Percentiles rank a stretch among this genome's conserved stretches.
Evolutionary conservation across 1,140 invertebrate genomes (phyloP).

Genomic region (Ctenoplectra terminalis): DNA sequence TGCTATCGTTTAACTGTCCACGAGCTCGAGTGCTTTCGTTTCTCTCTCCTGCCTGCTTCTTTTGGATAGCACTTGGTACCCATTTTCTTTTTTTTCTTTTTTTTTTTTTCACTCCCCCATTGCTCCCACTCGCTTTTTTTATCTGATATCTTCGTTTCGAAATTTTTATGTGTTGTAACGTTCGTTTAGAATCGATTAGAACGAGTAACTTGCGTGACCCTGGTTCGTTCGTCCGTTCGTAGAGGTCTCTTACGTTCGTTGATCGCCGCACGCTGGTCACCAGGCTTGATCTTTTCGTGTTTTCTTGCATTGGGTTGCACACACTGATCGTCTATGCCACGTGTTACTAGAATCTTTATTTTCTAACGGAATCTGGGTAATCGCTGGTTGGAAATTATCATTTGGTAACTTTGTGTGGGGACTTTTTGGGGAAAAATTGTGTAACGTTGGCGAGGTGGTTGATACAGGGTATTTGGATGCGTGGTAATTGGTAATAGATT

Average conservation of each 20-base stretch:
- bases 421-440: no score
- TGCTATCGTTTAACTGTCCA: conserved; percentile 50
- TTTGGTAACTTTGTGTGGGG: no score
- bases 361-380: no score
- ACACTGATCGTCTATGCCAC: conserved; percentile 1
- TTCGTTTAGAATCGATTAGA: conserved; percentile 30
- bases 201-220: background rate
- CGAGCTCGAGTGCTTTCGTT: conserved; percentile 73
- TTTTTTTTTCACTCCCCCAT: background rate
- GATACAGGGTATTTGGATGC: no score
- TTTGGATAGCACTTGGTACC: background rate
- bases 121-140: background rate
- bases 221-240: conserved; percentile 17
- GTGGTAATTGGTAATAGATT: no score
- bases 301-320: background rate
- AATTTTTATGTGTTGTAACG: conserved; percentile 9
- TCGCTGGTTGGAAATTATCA: no score
- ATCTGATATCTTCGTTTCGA: background rate
- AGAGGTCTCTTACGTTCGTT: conserved; percentile 35
- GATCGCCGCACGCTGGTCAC: conserved; percentile 60
- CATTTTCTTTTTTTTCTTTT: background rate
- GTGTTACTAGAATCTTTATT: background rate
- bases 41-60: conserved; percentile 25
- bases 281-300: conserved; percentile 15
- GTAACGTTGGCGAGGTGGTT: no score